Base-by-base conservation (phyloP, 2,797 vertebrate genomes). In the Notoglanidium macrostoma region DNA sequence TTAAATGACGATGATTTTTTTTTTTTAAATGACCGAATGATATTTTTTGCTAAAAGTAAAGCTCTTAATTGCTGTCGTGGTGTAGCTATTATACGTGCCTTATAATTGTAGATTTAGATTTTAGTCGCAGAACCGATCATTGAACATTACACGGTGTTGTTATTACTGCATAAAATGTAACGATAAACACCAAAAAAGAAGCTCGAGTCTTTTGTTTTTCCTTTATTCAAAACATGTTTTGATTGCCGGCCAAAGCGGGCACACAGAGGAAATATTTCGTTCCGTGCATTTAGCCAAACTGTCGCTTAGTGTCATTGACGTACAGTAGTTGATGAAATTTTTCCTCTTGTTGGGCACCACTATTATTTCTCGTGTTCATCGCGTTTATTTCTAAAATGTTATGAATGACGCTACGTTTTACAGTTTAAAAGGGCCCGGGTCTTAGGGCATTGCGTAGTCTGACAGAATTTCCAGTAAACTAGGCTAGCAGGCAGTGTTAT, bases 151-250 rank as follows among this genome's bases (percentile, higher is more conserved):
- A 80, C 44, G 23, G 3, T 61, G 55, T 6, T 21, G 5, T 80
- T 61, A 26, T 61, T 80, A 46, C 23, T 67, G 5, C 32, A 68
- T 29, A 23, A 84, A n/a, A 49, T 70, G 17, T 12, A 51, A 65
- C 40, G 57, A 51, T 61, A 74, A 55, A 63, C 14, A 54, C 23
- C 83, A 40, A 55, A 32, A 46, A 29, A 63, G 21, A 49, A 80
- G 44, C 7, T 87, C 4, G 40, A 70, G 82, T 40, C 9, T 89
- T 57, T 51, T 74, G 77, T 55, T 65, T 81, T 73, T 26, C 84
- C 29, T 82, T 49, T 90, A 94, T 89, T 90, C 91, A 94, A 93
- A 94, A 96, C 91, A 95, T 95, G 92, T 94, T 96, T 94, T 95
- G 93, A 95, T 95, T 94, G 90, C 89, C 92, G 92, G 92, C 91